Conservation (phyloP, 2,113 vertebrate species). For the Brachirus orientalis region DNA sequence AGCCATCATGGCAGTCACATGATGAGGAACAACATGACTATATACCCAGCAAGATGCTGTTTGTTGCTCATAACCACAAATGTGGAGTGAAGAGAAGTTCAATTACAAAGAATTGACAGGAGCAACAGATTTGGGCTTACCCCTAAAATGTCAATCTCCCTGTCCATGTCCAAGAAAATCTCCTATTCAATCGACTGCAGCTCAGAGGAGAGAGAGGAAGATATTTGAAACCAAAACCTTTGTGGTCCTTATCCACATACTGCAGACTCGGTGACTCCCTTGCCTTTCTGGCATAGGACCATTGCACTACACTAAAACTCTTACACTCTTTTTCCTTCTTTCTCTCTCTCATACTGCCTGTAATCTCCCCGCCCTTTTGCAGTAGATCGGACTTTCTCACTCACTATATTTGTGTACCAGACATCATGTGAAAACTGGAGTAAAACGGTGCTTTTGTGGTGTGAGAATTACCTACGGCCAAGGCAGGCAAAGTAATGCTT, state of each 20-base stretch:
- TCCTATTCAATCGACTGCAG: constrained; percentile 69
- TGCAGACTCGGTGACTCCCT: constrained; percentile 69
- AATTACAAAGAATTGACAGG: constrained; percentile 59
- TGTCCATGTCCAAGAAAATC: constrained; percentile 66
- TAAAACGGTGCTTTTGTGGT: constrained; percentile 74
- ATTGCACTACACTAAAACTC: constrained; percentile 60
- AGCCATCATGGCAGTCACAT: constrained; percentile 39
- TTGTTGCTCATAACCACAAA: constrained; percentile 34
- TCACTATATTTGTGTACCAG: constrained; percentile 33
- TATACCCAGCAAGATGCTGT: constrained; percentile 11
- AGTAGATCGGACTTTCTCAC: constrained; percentile 58
- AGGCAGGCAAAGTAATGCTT: constrained; percentile 58
- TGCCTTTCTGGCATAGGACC: constrained; percentile 52
- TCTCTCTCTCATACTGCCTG: constrained; percentile 31
- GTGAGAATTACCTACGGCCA: constrained; percentile 73
- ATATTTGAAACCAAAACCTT: constrained; percentile 71
- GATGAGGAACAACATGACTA: constrained; percentile 34
- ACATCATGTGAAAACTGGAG: constrained; percentile 76
- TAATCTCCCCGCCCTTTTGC: constrained; percentile 61
- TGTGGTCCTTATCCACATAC: constrained; percentile 73
- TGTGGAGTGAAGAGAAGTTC: constrained; percentile 37
- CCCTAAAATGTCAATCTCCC: constrained; percentile 76
- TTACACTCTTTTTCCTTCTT: constrained; percentile 58
- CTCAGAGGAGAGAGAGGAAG: constrained; percentile 53
- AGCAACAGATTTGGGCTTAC: constrained; percentile 77